Conservation (phyloP, 2,113 vertebrate species). For the Myocastor coypus region DNA sequence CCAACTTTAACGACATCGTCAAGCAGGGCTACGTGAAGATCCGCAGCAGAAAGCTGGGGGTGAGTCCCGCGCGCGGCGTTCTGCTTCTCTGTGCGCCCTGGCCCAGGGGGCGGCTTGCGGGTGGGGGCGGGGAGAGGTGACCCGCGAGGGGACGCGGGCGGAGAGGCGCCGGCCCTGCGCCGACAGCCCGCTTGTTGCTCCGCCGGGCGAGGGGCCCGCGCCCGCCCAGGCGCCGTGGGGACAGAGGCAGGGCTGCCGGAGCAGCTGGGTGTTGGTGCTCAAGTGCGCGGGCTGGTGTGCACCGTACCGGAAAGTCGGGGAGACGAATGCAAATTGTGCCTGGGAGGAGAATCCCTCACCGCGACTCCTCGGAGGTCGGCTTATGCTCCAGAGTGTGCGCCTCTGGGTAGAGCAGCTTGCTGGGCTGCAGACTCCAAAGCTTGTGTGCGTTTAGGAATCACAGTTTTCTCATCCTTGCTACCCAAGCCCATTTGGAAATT, state of each 20-base stretch:
- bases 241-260: neutral
- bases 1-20: slow-evolving; percentile 99
- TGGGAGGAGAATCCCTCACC: neutral
- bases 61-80: slow-evolving; percentile 87
- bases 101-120: neutral
- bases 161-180: neutral
- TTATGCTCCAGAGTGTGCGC: slow-evolving; percentile 8
- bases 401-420: neutral
- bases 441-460: neutral
- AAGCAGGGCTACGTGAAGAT: slow-evolving; percentile 99
- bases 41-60: slow-evolving; percentile 99
- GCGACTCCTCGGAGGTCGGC: rapidly evolving
- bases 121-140: slow-evolving; percentile 49
- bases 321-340: neutral
- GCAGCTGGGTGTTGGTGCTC: neutral
- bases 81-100: slow-evolving; percentile 7
- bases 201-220: neutral
- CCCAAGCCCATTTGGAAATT: slow-evolving; percentile 24
- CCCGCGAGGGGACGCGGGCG: neutral
- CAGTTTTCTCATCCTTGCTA: neutral
- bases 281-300: slow-evolving; percentile 21
- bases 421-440: neutral
- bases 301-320: neutral
- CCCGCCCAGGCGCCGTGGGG: neutral
- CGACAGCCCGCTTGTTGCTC: slow-evolving; percentile 55